These are phyloP conservation scores for Taurulus bubalis DNA, from an alignment of 2,113 vertebrate species.

Conservation along the genomic window DNA sequence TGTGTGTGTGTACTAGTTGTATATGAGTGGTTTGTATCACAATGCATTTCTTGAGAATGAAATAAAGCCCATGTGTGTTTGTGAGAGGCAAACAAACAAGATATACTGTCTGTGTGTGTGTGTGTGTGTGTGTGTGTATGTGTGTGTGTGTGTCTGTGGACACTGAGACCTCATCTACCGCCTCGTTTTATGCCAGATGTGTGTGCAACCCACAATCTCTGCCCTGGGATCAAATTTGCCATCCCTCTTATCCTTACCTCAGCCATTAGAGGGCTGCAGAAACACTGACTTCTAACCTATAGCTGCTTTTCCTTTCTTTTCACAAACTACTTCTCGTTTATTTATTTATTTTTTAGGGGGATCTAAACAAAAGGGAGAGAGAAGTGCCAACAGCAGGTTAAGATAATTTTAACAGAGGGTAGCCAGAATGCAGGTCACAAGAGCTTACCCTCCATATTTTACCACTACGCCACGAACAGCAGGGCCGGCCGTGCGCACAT, in stretches of 20 bases:
- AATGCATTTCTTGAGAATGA: neutral
- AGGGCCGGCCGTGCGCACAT: neutral
- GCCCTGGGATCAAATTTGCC: constrained; percentile 26
- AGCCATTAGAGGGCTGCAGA: constrained; percentile 15
- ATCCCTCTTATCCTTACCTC: neutral
- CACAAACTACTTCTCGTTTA: neutral
- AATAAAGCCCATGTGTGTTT: neutral
- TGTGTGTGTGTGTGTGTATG: too few species aligned
- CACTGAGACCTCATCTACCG: neutral
- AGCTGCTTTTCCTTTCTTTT: neutral
- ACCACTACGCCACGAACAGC: constrained; percentile 16
- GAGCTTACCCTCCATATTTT: constrained; percentile 37
- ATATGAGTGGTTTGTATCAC: too few species aligned
- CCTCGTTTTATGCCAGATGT: neutral
- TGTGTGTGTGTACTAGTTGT: too few species aligned
- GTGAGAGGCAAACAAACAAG: neutral
- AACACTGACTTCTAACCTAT: constrained; percentile 23
- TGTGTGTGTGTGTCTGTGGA: neutral
- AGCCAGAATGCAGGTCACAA: constrained; percentile 5
- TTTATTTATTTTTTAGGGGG: neutral
- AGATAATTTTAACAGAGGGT: constrained; percentile 13
- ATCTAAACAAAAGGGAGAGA: neutral
- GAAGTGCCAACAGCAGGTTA: constrained; percentile 31
- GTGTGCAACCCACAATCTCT: neutral
- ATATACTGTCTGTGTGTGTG: neutral